These are phyloP conservation scores for Cremastinae sp. DNA, from an alignment of 2,888 invertebrate genomes.

Conservation along the genomic window DNA sequence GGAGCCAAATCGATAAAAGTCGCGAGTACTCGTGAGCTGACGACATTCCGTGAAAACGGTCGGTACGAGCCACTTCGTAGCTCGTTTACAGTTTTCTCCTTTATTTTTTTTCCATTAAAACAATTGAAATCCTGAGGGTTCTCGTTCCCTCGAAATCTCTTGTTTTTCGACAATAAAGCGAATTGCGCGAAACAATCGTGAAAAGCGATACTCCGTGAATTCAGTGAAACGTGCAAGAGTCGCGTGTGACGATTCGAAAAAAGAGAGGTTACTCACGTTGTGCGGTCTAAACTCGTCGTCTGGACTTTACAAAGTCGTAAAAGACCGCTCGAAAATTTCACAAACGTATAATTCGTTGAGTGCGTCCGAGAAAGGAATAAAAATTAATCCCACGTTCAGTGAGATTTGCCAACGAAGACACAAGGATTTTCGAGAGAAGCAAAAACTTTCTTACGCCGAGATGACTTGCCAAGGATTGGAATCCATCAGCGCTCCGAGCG, in stretches of 20 bases:
- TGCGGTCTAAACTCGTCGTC: neutral
- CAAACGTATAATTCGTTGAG: neutral
- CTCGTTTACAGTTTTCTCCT: neutral
- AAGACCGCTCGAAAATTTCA: neutral
- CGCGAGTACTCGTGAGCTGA: conserved; percentile 40
- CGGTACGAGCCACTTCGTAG: conserved; percentile 15
- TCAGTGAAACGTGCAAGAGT: no score
- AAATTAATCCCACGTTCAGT: conserved; percentile 71
- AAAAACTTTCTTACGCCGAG: conserved; percentile 52
- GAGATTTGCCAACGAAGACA: conserved; percentile 68
- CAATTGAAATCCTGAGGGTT: conserved; percentile 3
- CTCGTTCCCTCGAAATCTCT: neutral
- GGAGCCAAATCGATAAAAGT: conserved; percentile 58
- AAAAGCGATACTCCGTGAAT: no score
- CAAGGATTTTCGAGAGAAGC: conserved; percentile 42
- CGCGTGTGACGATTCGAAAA: neutral
- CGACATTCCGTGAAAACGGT: conserved; percentile 55
- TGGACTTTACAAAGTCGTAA: neutral
- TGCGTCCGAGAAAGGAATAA: conserved; percentile 40
- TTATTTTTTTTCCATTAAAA: conserved; percentile 1
- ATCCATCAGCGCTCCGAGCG: conserved; percentile 62
- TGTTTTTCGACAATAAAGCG: no score
- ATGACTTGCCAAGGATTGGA: conserved; percentile 71
- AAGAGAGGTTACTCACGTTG: neutral
- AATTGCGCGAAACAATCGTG: no score